Evolutionary conservation across 2,888 invertebrate species (phyloP).

Genomic region (Lissocephala sabroskyi): DNA sequence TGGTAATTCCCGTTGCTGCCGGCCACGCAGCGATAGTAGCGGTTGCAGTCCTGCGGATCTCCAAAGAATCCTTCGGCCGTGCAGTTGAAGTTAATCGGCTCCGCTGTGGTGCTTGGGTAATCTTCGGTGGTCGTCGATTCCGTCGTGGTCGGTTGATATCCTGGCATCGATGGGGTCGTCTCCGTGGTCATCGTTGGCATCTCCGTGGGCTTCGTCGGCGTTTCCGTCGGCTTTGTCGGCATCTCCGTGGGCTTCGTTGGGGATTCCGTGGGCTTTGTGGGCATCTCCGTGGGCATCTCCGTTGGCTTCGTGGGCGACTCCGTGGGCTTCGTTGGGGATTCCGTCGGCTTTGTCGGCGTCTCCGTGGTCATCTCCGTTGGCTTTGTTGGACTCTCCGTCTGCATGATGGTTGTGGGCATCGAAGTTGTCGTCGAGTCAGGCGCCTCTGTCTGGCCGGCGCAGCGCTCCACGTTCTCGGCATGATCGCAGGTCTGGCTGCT

Average conservation of each 20-base stretch:
- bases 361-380: conserved; percentile 11
- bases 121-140: conserved; percentile 21
- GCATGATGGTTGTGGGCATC: conserved; percentile 26
- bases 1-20: conserved; percentile 70
- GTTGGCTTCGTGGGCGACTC: conserved; percentile 19
- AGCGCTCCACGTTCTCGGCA: conserved; percentile 67
- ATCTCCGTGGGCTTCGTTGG: conserved; percentile 22
- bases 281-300: conserved; percentile 5
- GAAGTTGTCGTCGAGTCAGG: conserved; percentile 26
- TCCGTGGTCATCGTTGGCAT: conserved; percentile 14
- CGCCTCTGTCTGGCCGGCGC: conserved; percentile 48
- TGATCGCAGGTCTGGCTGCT: conserved; percentile 77
- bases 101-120: conserved; percentile 31
- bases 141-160: conserved; percentile 25
- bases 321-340: conserved; percentile 16
- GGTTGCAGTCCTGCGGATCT: conserved; percentile 74
- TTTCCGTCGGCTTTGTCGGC: conserved; percentile 11
- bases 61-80: conserved; percentile 72
- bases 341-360: conserved; percentile 20
- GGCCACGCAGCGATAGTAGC: conserved; percentile 76
- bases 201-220: conserved; percentile 14
- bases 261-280: conserved; percentile 35
- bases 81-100: conserved; percentile 63
- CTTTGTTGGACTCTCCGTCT: conserved; percentile 16
- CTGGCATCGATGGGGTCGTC: conserved; percentile 39